Evolutionary conservation across 2,888 invertebrate species (phyloP).

Genomic region (Trichopria drosophilae): DNA sequence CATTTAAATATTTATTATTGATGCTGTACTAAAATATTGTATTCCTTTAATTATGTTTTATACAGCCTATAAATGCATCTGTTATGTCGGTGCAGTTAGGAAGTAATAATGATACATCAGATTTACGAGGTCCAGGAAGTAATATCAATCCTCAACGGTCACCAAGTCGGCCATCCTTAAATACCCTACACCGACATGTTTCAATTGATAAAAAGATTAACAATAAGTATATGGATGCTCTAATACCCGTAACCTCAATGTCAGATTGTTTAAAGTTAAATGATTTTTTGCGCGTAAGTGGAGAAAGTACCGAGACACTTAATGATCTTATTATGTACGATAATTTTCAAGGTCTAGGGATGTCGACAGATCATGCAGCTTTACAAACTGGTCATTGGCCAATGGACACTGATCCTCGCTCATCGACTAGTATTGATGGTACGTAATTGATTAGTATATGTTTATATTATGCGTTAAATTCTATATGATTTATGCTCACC

Average conservation of each 20-base stretch:
- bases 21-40: neutral
- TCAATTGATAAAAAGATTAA: constrained; percentile 55
- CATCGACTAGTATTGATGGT: no score
- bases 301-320: constrained; percentile 71
- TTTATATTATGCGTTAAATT: no score
- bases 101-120: constrained; percentile 46
- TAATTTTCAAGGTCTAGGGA: constrained; percentile 49
- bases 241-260: constrained; percentile 48
- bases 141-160: constrained; percentile 55
- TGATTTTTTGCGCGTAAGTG: constrained; percentile 71
- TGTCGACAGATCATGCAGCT: constrained; percentile 66
- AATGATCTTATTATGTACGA: constrained; percentile 53
- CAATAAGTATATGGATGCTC: constrained; percentile 56
- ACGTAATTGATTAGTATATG: no score
- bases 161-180: constrained; percentile 55
- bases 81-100: constrained; percentile 50
- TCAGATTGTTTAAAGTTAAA: constrained; percentile 68
- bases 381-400: constrained; percentile 72
- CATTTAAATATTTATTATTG: constrained; percentile 5
- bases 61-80: constrained; percentile 44
- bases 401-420: constrained; percentile 48
- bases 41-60: constrained; percentile 1
- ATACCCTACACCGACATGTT: constrained; percentile 55
- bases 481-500: no score
- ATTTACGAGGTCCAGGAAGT: constrained; percentile 48